Conservation (phyloP, 2,797 vertebrate genomes). For the Sparus aurata region DNA sequence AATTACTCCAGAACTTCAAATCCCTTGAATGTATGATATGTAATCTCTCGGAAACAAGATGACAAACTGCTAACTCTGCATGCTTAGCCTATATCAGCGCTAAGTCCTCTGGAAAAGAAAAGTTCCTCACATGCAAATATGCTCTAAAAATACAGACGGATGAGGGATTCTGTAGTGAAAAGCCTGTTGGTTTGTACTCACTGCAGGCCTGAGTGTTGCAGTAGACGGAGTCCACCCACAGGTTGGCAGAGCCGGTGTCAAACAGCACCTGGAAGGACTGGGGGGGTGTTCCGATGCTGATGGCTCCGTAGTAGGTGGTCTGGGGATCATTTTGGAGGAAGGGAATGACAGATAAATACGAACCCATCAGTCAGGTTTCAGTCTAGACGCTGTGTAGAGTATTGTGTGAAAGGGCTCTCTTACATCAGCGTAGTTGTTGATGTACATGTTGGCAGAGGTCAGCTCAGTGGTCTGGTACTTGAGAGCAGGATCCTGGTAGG, state of each 20-base stretch:
- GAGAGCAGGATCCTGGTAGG: conserved; percentile 71
- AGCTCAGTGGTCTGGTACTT: conserved; percentile 74
- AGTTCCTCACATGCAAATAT: conserved; percentile 29
- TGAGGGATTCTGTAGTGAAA: conserved; percentile 10
- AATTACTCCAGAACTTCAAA: conserved; percentile 34
- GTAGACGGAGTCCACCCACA: conserved; percentile 82
- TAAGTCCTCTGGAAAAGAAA: conserved; percentile 16
- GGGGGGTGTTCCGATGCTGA: conserved; percentile 76
- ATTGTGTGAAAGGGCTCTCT: conserved; percentile 44
- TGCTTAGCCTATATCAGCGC: conserved; percentile 11
- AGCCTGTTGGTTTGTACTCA: conserved; percentile 73
- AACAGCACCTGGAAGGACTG: conserved; percentile 80
- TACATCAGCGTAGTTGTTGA: conserved; percentile 87
- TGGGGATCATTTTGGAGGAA: conserved; percentile 36
- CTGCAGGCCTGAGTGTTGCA: conserved; percentile 84
- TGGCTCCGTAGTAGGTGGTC: conserved; percentile 78
- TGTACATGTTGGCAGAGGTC: conserved; percentile 71
- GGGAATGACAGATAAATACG: not conserved
- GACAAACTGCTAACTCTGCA: conserved; percentile 21
- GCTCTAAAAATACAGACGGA: not conserved
- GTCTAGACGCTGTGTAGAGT: not conserved
- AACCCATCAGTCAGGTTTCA: not conserved
- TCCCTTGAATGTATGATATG: conserved; percentile 1
- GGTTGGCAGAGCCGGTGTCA: conserved; percentile 79
- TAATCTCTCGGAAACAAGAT: conserved; percentile 43